phyloP scores from a whole-genome alignment of 2,888 invertebrate species.

The Zele albiditarsus region DNA sequence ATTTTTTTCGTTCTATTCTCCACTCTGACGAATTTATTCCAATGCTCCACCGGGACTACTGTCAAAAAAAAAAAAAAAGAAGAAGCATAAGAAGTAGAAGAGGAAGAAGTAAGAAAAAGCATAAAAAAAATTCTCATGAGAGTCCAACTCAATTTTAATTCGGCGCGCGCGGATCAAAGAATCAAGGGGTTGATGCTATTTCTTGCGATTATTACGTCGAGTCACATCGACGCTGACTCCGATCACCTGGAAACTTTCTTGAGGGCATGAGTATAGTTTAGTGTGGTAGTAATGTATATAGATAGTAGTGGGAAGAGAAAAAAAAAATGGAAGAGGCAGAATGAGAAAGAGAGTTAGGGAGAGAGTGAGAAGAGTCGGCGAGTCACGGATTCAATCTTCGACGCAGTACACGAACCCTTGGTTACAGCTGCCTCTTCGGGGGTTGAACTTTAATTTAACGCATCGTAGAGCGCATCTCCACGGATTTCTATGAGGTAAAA shows the following conservation, averaged over 20 bases:
- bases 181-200: slow-evolving; percentile 36
- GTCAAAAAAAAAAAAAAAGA: background rate
- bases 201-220: slow-evolving; percentile 33
- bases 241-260: slow-evolving; percentile 42
- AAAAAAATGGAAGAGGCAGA: slow-evolving; percentile 12
- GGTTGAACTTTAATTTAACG: slow-evolving; percentile 71
- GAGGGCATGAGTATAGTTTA: slow-evolving; percentile 7
- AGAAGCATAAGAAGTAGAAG: background rate
- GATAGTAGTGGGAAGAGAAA: slow-evolving; percentile 19
- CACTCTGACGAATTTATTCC: slow-evolving; percentile 30
- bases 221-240: slow-evolving; percentile 34
- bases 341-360: slow-evolving; percentile 1
- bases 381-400: slow-evolving; percentile 55
- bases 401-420: slow-evolving; percentile 41
- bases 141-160: slow-evolving; percentile 30
- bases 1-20: background rate
- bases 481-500: slow-evolving; percentile 43
- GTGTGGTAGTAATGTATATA: background rate
- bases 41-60: background rate
- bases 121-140: slow-evolving; percentile 21
- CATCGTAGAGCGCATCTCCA: slow-evolving; percentile 60
- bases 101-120: too few species aligned
- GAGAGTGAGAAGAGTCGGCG: slow-evolving; percentile 35
- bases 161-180: slow-evolving; percentile 40
- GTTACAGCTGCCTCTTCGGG: slow-evolving; percentile 53